These are phyloP conservation scores for Phycodurus eques DNA, from an alignment of 2,113 vertebrate species.

Conservation along the genomic window DNA sequence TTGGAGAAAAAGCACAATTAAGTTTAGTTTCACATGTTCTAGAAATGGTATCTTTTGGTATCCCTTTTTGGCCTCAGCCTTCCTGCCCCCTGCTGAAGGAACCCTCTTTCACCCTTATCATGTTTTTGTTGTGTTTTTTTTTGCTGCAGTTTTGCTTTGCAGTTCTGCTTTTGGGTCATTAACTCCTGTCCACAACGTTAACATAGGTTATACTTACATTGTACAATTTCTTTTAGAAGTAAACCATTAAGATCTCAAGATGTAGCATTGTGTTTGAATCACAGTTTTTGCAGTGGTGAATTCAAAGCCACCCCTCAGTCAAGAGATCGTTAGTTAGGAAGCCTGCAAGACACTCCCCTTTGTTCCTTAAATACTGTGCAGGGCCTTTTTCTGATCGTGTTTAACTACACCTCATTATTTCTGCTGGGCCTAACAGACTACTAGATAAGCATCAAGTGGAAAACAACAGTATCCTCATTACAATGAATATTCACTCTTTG, in stretches of 20 bases:
- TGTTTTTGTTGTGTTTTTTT: background rate
- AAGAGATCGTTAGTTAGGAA: conserved; percentile 57
- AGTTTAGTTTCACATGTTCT: conserved; percentile 18
- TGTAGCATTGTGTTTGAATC: conserved; percentile 36
- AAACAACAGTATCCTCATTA: too few species aligned
- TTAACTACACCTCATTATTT: conserved; percentile 55
- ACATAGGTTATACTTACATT: background rate
- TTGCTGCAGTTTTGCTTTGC: background rate
- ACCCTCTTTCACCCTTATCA: background rate
- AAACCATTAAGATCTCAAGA: conserved; percentile 4
- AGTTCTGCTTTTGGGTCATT: background rate
- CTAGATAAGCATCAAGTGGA: too few species aligned
- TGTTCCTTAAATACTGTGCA: conserved; percentile 49
- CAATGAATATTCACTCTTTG: too few species aligned
- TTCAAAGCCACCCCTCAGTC: conserved; percentile 28
- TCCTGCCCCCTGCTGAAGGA: too few species aligned
- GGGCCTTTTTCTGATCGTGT: conserved; percentile 53
- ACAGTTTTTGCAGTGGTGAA: conserved; percentile 28
- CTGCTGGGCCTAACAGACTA: background rate
- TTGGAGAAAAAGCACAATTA: conserved; percentile 5
- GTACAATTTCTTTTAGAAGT: background rate
- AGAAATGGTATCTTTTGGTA: background rate
- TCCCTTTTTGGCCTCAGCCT: background rate
- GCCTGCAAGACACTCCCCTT: conserved; percentile 43
- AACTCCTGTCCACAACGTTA: background rate